Conservation (phyloP, 2,797 vertebrate genomes). For the Sparus aurata region DNA sequence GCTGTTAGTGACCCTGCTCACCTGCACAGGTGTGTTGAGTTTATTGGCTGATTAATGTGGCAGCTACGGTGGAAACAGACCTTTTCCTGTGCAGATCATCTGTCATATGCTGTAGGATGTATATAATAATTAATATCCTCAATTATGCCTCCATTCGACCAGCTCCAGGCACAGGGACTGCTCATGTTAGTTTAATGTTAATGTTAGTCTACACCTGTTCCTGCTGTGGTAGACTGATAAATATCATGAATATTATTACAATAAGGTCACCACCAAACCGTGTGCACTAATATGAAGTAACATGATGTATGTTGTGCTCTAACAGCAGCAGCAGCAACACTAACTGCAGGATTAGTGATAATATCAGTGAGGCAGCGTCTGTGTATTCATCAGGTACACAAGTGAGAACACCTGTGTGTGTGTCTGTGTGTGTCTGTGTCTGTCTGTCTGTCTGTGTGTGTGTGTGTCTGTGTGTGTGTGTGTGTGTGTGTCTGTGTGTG, state of each 20-base stretch:
- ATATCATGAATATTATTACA: too few species aligned
- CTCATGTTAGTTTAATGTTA: background rate
- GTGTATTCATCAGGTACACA: background rate
- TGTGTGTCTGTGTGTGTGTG: background rate
- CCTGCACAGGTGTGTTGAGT: conserved; percentile 4
- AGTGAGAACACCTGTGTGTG: background rate
- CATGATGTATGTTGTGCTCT: background rate
- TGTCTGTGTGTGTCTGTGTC: background rate
- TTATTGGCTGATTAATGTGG: conserved; percentile 4
- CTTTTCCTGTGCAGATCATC: background rate
- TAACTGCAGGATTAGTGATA: background rate
- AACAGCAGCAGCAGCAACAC: background rate
- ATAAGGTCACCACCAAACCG: background rate
- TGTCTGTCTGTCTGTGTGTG: background rate
- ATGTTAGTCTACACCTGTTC: background rate
- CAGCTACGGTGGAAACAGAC: background rate
- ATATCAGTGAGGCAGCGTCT: background rate
- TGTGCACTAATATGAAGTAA: background rate
- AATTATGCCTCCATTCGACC: conserved; percentile 11
- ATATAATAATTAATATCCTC: conserved; percentile 18
- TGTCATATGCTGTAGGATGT: background rate
- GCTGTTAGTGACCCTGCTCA: background rate
- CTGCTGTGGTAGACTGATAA: too few species aligned
- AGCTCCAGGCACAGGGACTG: background rate
- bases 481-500: background rate